Evolutionary conservation across 1,140 invertebrate species (phyloP), one percentile per base, ranked within the genome.

Genomic region (Drosophila parvula): DNA sequence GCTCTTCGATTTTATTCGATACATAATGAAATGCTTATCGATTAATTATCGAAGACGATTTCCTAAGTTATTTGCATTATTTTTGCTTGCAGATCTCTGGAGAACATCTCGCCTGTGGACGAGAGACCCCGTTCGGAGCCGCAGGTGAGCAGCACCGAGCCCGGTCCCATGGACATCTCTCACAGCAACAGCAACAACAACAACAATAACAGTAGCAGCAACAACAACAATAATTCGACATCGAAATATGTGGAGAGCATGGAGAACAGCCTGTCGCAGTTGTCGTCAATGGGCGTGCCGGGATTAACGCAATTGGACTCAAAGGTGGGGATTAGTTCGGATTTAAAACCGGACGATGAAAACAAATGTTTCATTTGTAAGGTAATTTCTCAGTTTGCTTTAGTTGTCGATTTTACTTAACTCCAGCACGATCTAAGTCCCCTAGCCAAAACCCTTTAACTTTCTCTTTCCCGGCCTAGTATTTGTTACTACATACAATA

Each of bases 291-390:
- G 83, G 90, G 82, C 56, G 83, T 85, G 81, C 79, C 90, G 71
- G 90, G 86, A 80, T 79, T 89, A 79, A 91, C 86, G 71, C 90
- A 91, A 90, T 79, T 91, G 90, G 90, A 91, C 90, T 69, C 90
- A 91, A 91, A 91, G 90, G 90, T 91, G 90, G 90, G 90, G 74
- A 90, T 91, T 79, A 91, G 90, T 91, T 91, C 90, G 81, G 90
- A 91, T 79, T 85, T 89, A 81, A 91, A 92, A 88, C 86, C 91
- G 79, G 91, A 92, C 88, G 91, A 92, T 75, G 90, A 92, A 85
- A 91, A 92, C 84, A 92, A 92, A 80, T 92, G 91, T 91, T 92
- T 92, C 86, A 92, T 92, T 91, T 92, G 91, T 92, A 92, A 92
- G 91, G 91, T 92, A 91, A 91, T 81, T 91, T 81, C 82, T 85